Base-by-base conservation (phyloP, 1,140 invertebrate genomes). In the Homalodisca vitripennis region DNA sequence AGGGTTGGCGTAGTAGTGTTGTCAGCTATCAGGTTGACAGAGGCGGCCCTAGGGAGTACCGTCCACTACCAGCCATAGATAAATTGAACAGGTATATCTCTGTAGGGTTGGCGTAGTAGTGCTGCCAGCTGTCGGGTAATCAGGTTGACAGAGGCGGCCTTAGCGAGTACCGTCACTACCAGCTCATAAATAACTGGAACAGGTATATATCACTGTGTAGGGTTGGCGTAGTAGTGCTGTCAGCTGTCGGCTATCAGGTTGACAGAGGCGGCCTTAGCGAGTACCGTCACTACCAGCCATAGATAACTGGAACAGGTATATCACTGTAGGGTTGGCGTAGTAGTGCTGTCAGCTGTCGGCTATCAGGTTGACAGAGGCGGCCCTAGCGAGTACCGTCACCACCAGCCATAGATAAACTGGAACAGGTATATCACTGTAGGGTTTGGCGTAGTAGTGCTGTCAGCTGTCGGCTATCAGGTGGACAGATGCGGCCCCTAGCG, bases 371-470 rank as follows among this genome's bases (percentile, higher is more conserved):
- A n/a, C n/a, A n/a, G n/a, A n/a, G n/a, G n/a, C 51, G 10, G 10
- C 24, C 3, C 17, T 10, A 20, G 51, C 24, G 51, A 26, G 17
- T 10, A 55, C 3, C 10, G 51, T 55, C 22, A 26, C n/a, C n/a
- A n/a, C n/a, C n/a, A n/a, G n/a, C n/a, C n/a, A n/a, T n/a, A n/a
- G n/a, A n/a, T n/a, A n/a, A n/a, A n/a, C n/a, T n/a, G n/a, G n/a
- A n/a, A n/a, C 67, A 87, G 74, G 0, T 84, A 84, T 14, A 86
- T 82, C 0, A 87, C 84, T 0, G 85, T 86, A 0, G 86, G 85
- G 73, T 83, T 86, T n/a, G 17, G 82, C 82, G 24, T 76, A 79
- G 75, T 82, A 87, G 12, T 84, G 70, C 51, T 80, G 79, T 78
- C 80, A 82, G 69, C 84, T 85, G 10, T 82, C 80, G 79, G 68